A percentile compares a stretch with the other conserved stretches of the same genome.
phyloP scores from a whole-genome alignment of 2,113 vertebrate genomes.

The Petrocephalus microphthalmus region DNA sequence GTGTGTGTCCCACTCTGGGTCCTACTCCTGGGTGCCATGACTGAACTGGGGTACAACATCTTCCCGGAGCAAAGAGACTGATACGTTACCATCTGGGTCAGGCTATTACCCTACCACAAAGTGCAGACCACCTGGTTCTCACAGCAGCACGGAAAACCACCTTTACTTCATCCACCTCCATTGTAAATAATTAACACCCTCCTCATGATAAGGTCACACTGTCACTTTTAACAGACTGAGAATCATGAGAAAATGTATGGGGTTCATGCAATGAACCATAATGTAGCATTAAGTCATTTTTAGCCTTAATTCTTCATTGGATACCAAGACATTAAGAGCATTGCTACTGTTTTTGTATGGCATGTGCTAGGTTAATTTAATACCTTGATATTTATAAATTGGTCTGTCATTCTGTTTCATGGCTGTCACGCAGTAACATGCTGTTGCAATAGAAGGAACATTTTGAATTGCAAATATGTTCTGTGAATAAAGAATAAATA shows the following conservation, averaged over 20 bases:
- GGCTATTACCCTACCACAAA: background rate
- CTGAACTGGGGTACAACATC: slow-evolving; percentile 81
- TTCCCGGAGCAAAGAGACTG: slow-evolving; percentile 79
- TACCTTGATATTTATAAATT: background rate
- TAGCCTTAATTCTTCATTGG: background rate
- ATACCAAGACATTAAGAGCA: background rate
- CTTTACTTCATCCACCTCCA: background rate
- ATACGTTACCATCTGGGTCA: slow-evolving; percentile 24
- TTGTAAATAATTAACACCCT: background rate
- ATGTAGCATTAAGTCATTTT: background rate
- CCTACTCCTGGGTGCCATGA: slow-evolving; percentile 75
- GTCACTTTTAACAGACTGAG: background rate
- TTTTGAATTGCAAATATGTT: background rate
- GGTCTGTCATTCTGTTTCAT: background rate
- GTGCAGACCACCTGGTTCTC: background rate
- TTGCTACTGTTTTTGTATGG: background rate
- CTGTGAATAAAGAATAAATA: background rate
- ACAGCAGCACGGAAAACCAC: background rate
- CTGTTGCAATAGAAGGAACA: background rate
- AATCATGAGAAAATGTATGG: background rate
- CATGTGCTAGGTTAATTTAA: background rate
- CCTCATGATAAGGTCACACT: background rate
- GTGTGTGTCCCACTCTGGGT: slow-evolving; percentile 87
- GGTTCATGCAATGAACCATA: background rate
- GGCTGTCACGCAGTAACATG: background rate